Evolutionary conservation across 2,797 vertebrate species (phyloP), one percentile per base, ranked within the genome.

Genomic region (Pachyuromys duprasi): DNA sequence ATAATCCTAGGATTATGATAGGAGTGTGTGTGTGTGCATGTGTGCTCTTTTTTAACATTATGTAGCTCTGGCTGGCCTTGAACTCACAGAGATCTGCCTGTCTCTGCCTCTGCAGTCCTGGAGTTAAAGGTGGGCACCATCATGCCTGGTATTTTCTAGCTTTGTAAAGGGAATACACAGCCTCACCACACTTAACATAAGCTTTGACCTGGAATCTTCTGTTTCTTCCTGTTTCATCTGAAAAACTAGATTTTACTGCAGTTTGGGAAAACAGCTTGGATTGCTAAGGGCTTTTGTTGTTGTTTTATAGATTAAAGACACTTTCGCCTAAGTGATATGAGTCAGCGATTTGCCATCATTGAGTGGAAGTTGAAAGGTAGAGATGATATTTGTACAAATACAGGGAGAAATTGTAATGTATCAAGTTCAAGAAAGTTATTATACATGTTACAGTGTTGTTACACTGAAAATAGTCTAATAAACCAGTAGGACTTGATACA

Each of bases 381-480:
- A 89, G 39, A 91, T 80, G 39, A 90, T 33, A 82, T 89, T 78
- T 91, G 24, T 80, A n/a, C 31, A 86, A 88, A 94, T 45, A 26
- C 78, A 42, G n/a, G 13, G 13, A 45, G 39, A 86, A 88, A 88
- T 20, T 93, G 78, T 93, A 53, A 95, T 79, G 17, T 49, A 36
- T n/a, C 78, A 67, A 91, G 18, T 91, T 95, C 84, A 90, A 88
- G 49, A 89, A 84, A 79, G 26, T 45, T 86, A 18, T 81, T 60
- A 74, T 33, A 33, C 17, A 89, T 72, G 42, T 36, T 63, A 0
- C 55, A 86, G 53, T 86, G 70, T n/a, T 74, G 14, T 83, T 78
- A 83, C 39, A 62, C 18, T 86, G 8, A 42, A 87, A 74, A 76
- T 94, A 93, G 36, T 76, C 45, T 89, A 53, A 81, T 20, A 86